phyloP scores from a whole-genome alignment of 2,113 vertebrate genomes.

The Nestor notabilis region DNA sequence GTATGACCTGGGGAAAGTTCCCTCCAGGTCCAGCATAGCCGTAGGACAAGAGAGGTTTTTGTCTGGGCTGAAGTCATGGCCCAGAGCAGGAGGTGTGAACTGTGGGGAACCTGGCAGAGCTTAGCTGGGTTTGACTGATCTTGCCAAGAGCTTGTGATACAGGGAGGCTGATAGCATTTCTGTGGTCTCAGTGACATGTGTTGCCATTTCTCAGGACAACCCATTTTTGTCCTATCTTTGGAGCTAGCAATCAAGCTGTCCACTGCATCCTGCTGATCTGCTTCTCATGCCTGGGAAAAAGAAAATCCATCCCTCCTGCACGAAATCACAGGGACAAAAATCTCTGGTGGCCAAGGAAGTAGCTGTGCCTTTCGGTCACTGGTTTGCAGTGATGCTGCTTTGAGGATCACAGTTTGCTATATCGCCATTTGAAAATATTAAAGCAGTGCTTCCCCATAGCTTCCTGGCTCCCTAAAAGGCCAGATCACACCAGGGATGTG shows the following conservation, averaged over 20 bases:
- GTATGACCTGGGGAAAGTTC: fast-evolving
- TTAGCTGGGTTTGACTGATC: neutral
- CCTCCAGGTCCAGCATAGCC: neutral
- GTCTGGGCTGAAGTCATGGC: neutral
- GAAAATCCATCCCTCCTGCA: neutral
- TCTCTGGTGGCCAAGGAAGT: neutral
- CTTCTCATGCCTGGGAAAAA: neutral
- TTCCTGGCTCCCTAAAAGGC: neutral
- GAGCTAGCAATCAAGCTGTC: fast-evolving
- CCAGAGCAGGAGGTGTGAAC: neutral
- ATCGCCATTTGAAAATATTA: neutral
- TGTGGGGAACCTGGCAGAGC: neutral
- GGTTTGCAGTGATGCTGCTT: neutral
- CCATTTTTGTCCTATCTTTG: neutral
- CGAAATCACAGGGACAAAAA: neutral
- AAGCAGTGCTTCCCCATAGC: fast-evolving
- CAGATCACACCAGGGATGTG: neutral
- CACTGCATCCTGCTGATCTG: neutral
- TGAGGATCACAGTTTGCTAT: fast-evolving
- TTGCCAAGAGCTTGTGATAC: neutral
- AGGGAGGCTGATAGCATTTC: neutral
- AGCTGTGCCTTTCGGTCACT: neutral
- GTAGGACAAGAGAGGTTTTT: neutral
- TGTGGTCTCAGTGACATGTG: neutral
- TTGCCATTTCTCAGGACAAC: neutral